Evolutionary conservation across 2,888 invertebrate species (phyloP).

Genomic region (Maniola hyperantus): DNA sequence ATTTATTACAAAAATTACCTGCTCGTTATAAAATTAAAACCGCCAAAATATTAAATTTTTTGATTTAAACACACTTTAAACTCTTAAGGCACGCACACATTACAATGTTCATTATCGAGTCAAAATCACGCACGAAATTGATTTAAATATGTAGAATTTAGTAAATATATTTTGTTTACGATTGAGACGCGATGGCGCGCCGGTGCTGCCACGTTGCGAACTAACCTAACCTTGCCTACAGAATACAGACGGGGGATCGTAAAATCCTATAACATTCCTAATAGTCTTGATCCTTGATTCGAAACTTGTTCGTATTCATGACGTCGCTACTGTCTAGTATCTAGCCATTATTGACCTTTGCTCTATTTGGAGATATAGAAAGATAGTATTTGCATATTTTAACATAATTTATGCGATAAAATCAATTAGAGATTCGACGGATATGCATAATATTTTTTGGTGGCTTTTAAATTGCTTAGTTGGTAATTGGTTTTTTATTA

Average conservation of each 20-base stretch:
- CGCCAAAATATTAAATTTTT: slow-evolving; percentile 9
- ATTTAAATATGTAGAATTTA: slow-evolving; percentile 41
- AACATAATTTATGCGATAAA: slow-evolving; percentile 5
- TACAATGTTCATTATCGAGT: background rate
- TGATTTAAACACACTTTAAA: background rate
- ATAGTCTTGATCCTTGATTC: slow-evolving; percentile 64
- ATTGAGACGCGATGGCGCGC: slow-evolving; percentile 60
- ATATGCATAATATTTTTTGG: background rate
- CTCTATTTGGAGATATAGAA: slow-evolving; percentile 9
- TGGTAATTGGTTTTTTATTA: too few relatives aligned
- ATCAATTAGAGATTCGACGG: slow-evolving; percentile 4
- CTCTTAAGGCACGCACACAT: slow-evolving; percentile 18
- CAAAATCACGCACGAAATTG: background rate
- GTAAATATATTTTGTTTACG: slow-evolving; percentile 37
- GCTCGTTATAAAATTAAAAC: background rate
- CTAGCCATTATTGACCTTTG: slow-evolving; percentile 8
- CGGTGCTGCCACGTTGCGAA: slow-evolving; percentile 76
- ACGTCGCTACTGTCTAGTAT: slow-evolving; percentile 14
- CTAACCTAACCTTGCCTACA: slow-evolving; percentile 78
- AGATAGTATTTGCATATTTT: slow-evolving; percentile 12
- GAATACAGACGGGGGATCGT: slow-evolving; percentile 63
- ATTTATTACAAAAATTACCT: background rate
- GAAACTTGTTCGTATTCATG: slow-evolving; percentile 43
- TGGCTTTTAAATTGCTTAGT: too few relatives aligned
- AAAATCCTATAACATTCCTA: slow-evolving; percentile 51